Evolutionary conservation across 2,888 invertebrate genomes (phyloP), one percentile per base, ranked within the genome.

Genomic region (Chorisops tibialis): DNA sequence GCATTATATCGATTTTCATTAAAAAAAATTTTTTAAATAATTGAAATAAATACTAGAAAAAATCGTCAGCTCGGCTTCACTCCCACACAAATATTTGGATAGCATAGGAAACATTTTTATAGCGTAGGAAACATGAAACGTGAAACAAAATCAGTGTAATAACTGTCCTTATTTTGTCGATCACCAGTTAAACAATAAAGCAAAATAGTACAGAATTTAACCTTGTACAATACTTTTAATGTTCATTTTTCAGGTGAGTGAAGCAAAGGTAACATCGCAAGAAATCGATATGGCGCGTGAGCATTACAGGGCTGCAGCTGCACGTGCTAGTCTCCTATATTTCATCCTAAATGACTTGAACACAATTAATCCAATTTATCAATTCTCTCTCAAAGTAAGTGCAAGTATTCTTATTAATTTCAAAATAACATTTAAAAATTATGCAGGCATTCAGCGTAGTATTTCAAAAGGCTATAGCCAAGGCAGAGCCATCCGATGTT

Each of bases 361-460:
- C 78, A 95, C 93, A 35, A 96, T 97, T 65, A 96, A 96, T 79
- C 95, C 95, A 1, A 96, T 97, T 70, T 97, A 97, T 77, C 96
- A 96, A 76, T 97, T 97, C 79, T 96, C 96, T 12, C 80, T 97
- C 64, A 96, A 97, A 85, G 93, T 77, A 19, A 9, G 59, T 14
- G 12, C n/a, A 19, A n/a, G 14, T 2, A 1, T 47, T 47, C n/a
- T 21, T 50, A 1, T 3, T 22, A 50, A 14, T 11, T 54, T n/a
- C 16, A 7, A 14, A 54, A 4, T 54, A 21, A 14, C 3, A 37
- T 6, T 14, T 18, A 18, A 37, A 12, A n/a, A 39, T n/a, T 48
- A 30, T 59, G 1, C 43, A 93, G 92, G 95, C 96, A 1, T 96
- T 96, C 78, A 94, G 93, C 77, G 94, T 95, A n/a, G 96, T 96